Base-by-base conservation (phyloP, 2,888 invertebrate species). In the Heliconius hortense region DNA sequence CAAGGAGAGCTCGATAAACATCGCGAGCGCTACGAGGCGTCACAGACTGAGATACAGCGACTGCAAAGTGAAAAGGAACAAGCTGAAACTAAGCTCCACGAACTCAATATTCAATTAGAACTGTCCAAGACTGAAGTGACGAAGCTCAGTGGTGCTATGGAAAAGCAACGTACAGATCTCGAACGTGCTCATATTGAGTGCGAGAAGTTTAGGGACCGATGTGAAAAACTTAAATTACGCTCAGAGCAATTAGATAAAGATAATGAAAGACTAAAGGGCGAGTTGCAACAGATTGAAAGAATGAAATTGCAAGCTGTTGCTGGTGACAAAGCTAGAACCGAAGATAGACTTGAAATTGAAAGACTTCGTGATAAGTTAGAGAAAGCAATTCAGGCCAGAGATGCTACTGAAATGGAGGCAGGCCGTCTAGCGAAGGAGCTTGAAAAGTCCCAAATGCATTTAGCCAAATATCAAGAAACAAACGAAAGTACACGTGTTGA, bases 151-250 rank as follows among this genome's bases (percentile, higher is more conserved):
- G 95, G 95, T 62, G 95, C 95, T 62, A 96, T 98, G 87, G 98
- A 98, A 82, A 97, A 97, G 85, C 97, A 97, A 87, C 95, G 97
- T 62, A 93, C 95, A 79, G 97, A 98, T 84, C 94, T 97, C 83
- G 98, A 97, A 88, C 95, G 97, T 67, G 96, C 97, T 81, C 96
- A 97, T 85, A 97, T 98, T 87, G 98, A 98, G 91, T 96, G 97
- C 82, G 98, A 98, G 87, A 98, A 98, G 92, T 96, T 97, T 79
- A 95, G 97, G 82, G 98, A 98, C 84, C 95, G 97, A 79, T 96
- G 97, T 87, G 98, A 98, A 86, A 97, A 97, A 91, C 91, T 97
- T n/a, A 96, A 96, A 83, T 88, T 95, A 75, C 95, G 96, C 80
- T 94, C 95, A 73, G 96, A 96, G 75, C 96, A 96, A 83, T 88